Base-by-base conservation (phyloP, 2,113 vertebrate genomes). In the Turdus rufiventris region DNA sequence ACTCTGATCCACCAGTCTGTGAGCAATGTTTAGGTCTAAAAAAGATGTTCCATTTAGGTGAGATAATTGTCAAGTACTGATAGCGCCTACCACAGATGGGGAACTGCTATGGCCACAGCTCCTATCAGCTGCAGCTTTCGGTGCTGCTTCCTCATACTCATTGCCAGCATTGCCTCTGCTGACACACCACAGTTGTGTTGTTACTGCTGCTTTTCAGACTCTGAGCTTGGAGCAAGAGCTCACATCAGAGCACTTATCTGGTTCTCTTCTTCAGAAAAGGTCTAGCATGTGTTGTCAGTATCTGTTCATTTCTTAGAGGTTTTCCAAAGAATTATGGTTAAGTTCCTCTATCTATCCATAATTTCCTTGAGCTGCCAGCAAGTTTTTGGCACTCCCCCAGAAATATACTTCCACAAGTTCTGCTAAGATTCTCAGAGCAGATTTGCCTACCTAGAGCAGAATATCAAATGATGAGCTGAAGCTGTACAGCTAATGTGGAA, bases 281-380 rank as follows among this genome's bases (percentile, higher is more conserved):
- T 95, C 94, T 96, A 97, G 88, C 89, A 96, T 95, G 91, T 96
- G 94, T 70, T 96, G 78, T 73, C 85, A 85, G 89, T 95, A 93
- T 96, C 89, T 96, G 82, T 90, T 96, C 85, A 57, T 51, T 96
- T 89, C 74, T 89, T 56, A 91, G 88, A 97, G 85, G 53, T 94
- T 96, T 96, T 95, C 91, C 90, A 84, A 80, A 88, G 94, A 95
- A 94, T 93, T 95, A 74, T 90, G 88, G 91, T 90, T 83, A 83
- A 90, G 48, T 81, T 95, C 63, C 56, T 88, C 75, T 66, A 73
- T 88, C 91, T 73, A 91, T 66, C 85, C 82, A 83, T 80, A 71
- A 91, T 88, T 91, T 94, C 25, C 43, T 85, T 71, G 75, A 83
- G 88, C 85, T 96, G 89, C 85, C 94, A 96, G 75, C 74, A 96